Percentiles rank a stretch among this genome's conserved stretches.
Conservation (phyloP, 1,140 invertebrate species). For the Temnothorax curvispinosus region DNA sequence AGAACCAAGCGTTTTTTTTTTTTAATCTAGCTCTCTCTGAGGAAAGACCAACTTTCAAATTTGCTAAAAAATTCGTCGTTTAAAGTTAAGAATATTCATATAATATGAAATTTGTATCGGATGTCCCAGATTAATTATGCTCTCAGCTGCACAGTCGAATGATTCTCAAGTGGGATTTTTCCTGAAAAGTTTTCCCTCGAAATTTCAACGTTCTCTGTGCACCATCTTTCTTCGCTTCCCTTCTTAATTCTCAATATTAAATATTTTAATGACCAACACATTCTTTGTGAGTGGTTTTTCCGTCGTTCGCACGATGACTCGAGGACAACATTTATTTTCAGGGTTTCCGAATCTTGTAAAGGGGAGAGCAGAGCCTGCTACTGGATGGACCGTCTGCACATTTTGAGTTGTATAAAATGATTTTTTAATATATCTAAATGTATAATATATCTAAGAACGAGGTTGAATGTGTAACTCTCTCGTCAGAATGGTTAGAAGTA, state of each 20-base stretch:
- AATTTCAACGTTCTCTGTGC: neutral
- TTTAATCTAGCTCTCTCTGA: neutral
- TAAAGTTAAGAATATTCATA: neutral
- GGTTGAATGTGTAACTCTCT: neutral
- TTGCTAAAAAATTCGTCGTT: neutral
- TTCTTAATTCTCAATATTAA: neutral
- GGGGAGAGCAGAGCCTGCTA: neutral
- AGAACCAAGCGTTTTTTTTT: too few relatives aligned
- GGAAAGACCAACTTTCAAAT: neutral
- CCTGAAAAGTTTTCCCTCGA: neutral
- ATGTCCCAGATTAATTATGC: neutral
- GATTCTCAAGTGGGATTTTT: neutral
- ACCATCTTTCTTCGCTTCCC: neutral
- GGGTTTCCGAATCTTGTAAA: neutral
- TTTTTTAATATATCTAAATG: neutral
- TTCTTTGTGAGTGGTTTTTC: neutral
- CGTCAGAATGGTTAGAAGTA: neutral
- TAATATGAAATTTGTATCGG: neutral
- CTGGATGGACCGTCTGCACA: neutral
- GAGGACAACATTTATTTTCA: neutral
- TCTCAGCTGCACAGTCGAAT: neutral
- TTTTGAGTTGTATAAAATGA: neutral
- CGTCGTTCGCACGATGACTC: neutral
- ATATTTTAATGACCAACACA: neutral
- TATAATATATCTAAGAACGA: neutral